A percentile compares a stretch with the other conserved stretches of the same genome.
These are phyloP conservation scores for Lagria hirta DNA, from an alignment of 2,888 invertebrate species.

Conservation along the genomic window DNA sequence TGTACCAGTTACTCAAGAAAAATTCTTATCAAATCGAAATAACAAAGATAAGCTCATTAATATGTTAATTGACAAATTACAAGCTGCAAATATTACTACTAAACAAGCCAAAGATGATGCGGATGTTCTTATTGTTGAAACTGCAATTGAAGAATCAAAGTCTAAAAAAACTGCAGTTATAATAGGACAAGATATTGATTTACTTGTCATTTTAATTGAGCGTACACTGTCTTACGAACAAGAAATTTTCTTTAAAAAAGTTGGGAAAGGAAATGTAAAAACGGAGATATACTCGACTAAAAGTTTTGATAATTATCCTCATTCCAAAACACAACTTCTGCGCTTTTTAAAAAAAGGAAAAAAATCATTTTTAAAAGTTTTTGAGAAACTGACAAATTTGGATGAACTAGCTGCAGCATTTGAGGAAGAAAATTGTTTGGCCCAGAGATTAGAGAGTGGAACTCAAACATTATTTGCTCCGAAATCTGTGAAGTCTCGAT, in stretches of 20 bases:
- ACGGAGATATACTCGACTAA: slow-evolving; percentile 37
- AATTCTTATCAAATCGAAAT: slow-evolving; percentile 34
- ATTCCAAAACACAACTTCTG: slow-evolving; percentile 36
- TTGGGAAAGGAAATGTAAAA: slow-evolving; percentile 46
- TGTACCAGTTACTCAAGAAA: slow-evolving; percentile 39
- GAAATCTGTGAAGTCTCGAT: slow-evolving; percentile 36
- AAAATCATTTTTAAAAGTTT: slow-evolving; percentile 35
- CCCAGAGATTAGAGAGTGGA: slow-evolving; percentile 41
- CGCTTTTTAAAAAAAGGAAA: slow-evolving; percentile 36
- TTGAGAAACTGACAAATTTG: slow-evolving; percentile 41
- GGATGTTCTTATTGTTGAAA: slow-evolving; percentile 47
- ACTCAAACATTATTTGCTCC: slow-evolving; percentile 41
- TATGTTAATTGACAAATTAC: slow-evolving; percentile 37
- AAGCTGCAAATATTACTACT: slow-evolving; percentile 45
- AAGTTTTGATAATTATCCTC: slow-evolving; percentile 31
- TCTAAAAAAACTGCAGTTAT: slow-evolving; percentile 37
- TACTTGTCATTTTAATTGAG: slow-evolving; percentile 46
- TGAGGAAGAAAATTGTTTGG: slow-evolving; percentile 45
- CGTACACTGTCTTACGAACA: slow-evolving; percentile 39
- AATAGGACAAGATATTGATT: slow-evolving; percentile 48
- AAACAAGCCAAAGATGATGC: slow-evolving; percentile 49
- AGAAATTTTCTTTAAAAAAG: slow-evolving; percentile 46
- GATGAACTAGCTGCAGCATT: slow-evolving; percentile 39
- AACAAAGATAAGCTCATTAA: neutral
- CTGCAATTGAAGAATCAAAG: slow-evolving; percentile 42